Evolutionary conservation across 2,888 invertebrate species (phyloP).

Genomic region (Acanthosepion pharaonis): DNA sequence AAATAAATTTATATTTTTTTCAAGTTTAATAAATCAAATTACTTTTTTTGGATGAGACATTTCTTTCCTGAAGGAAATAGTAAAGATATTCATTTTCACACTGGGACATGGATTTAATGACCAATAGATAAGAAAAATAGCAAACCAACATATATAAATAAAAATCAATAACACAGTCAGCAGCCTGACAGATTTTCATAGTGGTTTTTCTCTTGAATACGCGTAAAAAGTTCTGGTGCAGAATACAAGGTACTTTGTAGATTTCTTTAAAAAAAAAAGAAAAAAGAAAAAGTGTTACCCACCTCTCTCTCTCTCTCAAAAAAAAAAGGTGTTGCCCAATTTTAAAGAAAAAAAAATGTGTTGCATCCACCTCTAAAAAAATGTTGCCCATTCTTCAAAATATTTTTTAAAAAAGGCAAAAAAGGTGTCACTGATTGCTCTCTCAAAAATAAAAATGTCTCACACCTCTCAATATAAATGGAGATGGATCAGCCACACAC

Average conservation of each 20-base stretch:
- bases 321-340: not conserved
- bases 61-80: not conserved
- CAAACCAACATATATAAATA: not conserved
- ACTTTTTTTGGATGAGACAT: not conserved
- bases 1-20: not conserved
- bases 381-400: too few species aligned
- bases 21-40: not conserved
- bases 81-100: not conserved
- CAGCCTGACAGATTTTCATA: not conserved
- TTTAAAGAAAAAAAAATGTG: not conserved
- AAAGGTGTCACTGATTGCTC: too few species aligned
- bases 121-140: not conserved
- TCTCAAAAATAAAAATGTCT: too few species aligned
- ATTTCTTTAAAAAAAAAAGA: not conserved
- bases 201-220: not conserved
- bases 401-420: too few species aligned
- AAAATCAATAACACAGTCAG: not conserved
- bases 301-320: not conserved
- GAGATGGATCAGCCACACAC: too few species aligned
- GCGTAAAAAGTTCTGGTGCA: not conserved
- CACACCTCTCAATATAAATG: too few species aligned
- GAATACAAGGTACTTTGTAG: not conserved
- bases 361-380: too few species aligned
- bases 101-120: not conserved
- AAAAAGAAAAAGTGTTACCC: not conserved